Base-by-base conservation (phyloP, 2,888 invertebrate genomes). In the Tipula helvola region DNA sequence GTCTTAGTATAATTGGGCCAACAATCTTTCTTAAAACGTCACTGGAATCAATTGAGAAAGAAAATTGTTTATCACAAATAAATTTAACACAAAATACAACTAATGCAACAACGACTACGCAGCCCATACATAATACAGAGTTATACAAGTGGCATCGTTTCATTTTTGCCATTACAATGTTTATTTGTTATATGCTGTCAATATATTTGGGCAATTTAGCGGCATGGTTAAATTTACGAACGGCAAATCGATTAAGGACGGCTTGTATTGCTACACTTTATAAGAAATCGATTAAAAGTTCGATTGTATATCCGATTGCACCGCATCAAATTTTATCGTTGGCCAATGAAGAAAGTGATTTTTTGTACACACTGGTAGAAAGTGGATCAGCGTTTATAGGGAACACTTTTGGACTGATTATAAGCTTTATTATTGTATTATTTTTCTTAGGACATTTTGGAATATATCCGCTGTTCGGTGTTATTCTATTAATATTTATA, bases 181-280 rank as follows among this genome's bases (percentile, higher is more conserved):
- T 84, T 52, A 13, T 52, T 12, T 87, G 87, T 39, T 86, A 86
- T n/a, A 87, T 88, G 47, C 13, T 28, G 7, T 44, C 86, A 3
- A 57, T 84, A 28, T 86, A 87, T 36, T 86, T 87, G n/a, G 84
- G 52, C 12, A 86, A 87, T 85, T 86, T 87, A 16, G 83, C 86
- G 39, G 83, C 83, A 39, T 88, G 88, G 88, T 57, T 88, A 41
- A 88, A 88, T 87, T 87, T 88, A 12, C 16, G 88, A 18, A 87
- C 88, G 5, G 87, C 88, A 57, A 86, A 83, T 36, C 18, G 88
- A 52, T 85, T 88, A 18, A 16, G 88, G 16, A 87, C 87, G 0
- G 88, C 87, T 36, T 85, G 87, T n/a, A 84, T 88, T 16, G 39
- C 88, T 71, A 87, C 88, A n/a, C 47, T 86, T 8, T 88, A 86